phyloP scores from a whole-genome alignment of 2,797 vertebrate genomes.

The Euthynnus affinis region DNA sequence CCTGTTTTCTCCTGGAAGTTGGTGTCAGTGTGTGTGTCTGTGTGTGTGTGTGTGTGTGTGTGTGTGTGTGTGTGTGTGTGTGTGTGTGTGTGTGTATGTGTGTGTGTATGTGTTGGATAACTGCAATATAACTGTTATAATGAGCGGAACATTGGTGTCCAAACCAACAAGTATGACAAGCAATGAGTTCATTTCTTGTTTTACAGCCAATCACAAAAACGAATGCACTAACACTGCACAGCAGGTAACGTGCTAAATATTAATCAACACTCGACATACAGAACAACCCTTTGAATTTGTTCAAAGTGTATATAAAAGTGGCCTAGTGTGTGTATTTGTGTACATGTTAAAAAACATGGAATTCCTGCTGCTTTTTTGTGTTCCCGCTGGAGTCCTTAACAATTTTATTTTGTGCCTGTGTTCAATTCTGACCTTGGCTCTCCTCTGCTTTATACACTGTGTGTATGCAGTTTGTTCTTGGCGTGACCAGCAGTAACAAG shows the following conservation, averaged over 20 bases:
- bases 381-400: neutral
- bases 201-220: constrained; percentile 43
- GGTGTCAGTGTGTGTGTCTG: constrained; percentile 15
- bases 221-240: constrained; percentile 12
- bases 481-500: constrained; percentile 13
- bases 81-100: constrained; percentile 10
- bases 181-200: constrained; percentile 54
- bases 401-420: constrained; percentile 10
- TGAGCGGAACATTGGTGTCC: constrained; percentile 15
- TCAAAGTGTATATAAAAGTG: neutral
- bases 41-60: constrained; percentile 19
- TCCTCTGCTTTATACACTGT: neutral
- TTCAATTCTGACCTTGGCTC: neutral
- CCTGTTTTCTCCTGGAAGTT: constrained; percentile 23
- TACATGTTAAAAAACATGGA: neutral
- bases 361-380: neutral
- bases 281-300: constrained; percentile 1
- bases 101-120: constrained; percentile 16
- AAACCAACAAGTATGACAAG: constrained; percentile 25
- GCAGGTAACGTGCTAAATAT: constrained; percentile 6
- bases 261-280: constrained; percentile 11
- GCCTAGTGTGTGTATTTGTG: neutral
- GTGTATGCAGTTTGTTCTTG: constrained; percentile 8
- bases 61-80: constrained; percentile 16
- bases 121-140: constrained; percentile 27